Evolutionary conservation across 2,113 vertebrate species (phyloP).

Genomic region (Podiceps cristatus): DNA sequence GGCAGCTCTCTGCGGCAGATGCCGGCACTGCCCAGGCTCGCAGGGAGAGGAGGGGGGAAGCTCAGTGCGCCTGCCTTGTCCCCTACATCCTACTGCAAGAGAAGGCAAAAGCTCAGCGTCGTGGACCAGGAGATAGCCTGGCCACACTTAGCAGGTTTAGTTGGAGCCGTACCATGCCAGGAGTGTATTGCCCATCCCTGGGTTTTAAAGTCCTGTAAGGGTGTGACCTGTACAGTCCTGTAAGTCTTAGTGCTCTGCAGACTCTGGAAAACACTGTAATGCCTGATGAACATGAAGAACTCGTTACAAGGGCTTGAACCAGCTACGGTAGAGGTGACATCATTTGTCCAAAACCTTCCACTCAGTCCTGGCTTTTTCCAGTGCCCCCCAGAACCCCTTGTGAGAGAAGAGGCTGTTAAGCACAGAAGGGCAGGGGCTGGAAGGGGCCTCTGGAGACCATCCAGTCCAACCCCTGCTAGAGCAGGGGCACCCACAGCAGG

Average conservation of each 20-base stretch:
- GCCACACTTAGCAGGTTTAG: background rate
- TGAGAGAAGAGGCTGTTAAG: background rate
- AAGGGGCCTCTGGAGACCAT: too few species aligned
- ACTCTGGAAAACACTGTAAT: background rate
- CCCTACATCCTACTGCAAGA: background rate
- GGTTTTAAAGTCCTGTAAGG: background rate
- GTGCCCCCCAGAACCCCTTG: background rate
- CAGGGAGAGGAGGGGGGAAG: background rate
- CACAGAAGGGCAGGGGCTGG: too few species aligned
- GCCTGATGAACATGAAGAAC: background rate
- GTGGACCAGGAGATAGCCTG: background rate
- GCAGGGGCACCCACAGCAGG: too few species aligned
- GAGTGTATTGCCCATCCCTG: background rate
- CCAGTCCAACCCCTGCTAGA: too few species aligned
- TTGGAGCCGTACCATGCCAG: rapidly evolving
- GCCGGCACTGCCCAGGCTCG: background rate
- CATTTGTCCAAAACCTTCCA: background rate
- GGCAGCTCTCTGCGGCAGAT: background rate
- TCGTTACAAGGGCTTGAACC: rapidly evolving
- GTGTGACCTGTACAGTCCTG: background rate
- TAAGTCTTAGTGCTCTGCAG: background rate
- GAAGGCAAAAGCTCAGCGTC: background rate
- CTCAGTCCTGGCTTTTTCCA: background rate
- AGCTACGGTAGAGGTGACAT: background rate
- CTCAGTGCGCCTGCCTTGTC: background rate